A percentile compares a stretch with the other conserved stretches of the same genome.
Conservation (phyloP, 2,888 invertebrate species). For the Drosophila fulvimacula region DNA sequence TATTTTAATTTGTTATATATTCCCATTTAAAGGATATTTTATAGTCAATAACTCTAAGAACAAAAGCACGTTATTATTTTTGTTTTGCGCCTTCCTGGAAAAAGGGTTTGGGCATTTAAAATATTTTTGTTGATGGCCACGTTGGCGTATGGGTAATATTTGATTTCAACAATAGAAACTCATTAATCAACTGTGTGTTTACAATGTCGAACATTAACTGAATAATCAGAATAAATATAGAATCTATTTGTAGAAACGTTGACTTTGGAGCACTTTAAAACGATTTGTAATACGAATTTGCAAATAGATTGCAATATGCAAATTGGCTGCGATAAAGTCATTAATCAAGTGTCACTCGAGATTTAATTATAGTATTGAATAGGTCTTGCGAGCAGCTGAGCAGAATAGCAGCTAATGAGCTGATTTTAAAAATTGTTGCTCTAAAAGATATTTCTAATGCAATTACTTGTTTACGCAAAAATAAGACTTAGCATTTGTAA, state of each 20-base stretch:
- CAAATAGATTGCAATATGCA: conserved; percentile 48
- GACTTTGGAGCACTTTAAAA: conserved; percentile 28
- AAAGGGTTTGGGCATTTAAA: conserved; percentile 40
- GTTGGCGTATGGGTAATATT: conserved; percentile 58
- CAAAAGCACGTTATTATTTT: not conserved
- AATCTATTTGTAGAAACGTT: conserved; percentile 10
- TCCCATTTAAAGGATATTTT: conserved; percentile 6
- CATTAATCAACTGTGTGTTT: conserved; percentile 12
- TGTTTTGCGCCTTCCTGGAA: conserved; percentile 43
- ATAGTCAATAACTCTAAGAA: not conserved
- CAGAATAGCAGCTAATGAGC: conserved; percentile 34
- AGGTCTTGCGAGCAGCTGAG: conserved; percentile 16
- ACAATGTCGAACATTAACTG: conserved; percentile 3
- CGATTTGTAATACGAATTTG: conserved; percentile 36
- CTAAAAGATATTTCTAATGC: not conserved
- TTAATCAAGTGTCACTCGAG: conserved; percentile 51
- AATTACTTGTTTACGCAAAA: not conserved
- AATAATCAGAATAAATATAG: conserved; percentile 1
- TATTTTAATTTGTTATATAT: no score
- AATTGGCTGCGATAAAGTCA: conserved; percentile 42
- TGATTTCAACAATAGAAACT: not conserved
- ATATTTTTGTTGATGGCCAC: conserved; percentile 5
- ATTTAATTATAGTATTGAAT: conserved; percentile 43
- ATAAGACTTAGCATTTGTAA: not conserved
- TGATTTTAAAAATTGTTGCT: conserved; percentile 7